Percentiles rank a stretch among this genome's conserved stretches.
These are phyloP conservation scores for Philypnodon macrostomus DNA, from an alignment of 2,797 vertebrate genomes.

Conservation along the genomic window DNA sequence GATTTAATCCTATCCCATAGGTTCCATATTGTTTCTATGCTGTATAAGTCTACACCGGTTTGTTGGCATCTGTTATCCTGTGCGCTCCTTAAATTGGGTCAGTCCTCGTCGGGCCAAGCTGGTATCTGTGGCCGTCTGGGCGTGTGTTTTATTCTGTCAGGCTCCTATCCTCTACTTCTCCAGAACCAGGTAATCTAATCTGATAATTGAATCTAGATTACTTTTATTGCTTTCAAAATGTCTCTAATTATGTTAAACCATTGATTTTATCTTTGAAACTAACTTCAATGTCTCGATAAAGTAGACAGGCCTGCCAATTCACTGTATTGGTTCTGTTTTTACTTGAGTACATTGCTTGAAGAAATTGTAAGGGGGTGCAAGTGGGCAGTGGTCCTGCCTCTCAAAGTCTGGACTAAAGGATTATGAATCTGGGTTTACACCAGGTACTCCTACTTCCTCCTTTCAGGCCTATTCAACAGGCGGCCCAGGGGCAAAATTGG, in stretches of 20 bases:
- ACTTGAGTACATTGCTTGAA: too few species aligned
- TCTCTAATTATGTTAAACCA: constrained; percentile 22
- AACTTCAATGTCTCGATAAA: constrained; percentile 3
- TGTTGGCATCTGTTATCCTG: constrained; percentile 86
- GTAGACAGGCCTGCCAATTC: not conserved
- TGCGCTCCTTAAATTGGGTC: constrained; percentile 86
- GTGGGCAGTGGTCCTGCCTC: too few species aligned
- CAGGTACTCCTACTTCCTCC: too few species aligned
- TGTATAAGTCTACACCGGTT: constrained; percentile 94
- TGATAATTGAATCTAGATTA: not conserved
- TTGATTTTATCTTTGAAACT: constrained; percentile 17
- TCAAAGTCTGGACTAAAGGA: too few species aligned
- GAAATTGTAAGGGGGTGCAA: too few species aligned
- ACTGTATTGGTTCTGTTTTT: too few species aligned
- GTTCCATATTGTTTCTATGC: constrained; percentile 89
- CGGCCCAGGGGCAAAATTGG: too few species aligned
- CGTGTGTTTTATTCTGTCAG: constrained; percentile 82
- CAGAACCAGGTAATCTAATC: constrained; percentile 69
- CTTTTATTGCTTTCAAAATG: constrained; percentile 6
- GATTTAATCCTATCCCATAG: constrained; percentile 26
- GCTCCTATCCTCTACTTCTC: constrained; percentile 89
- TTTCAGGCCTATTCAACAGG: too few species aligned
- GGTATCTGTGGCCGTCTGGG: constrained; percentile 80
- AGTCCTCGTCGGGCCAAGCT: constrained; percentile 79
- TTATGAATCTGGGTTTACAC: too few species aligned